A percentile compares a stretch with the other conserved stretches of the same genome.
Evolutionary conservation across 2,888 invertebrate genomes (phyloP).

Genomic region (Synanthedon andrenaeformis): DNA sequence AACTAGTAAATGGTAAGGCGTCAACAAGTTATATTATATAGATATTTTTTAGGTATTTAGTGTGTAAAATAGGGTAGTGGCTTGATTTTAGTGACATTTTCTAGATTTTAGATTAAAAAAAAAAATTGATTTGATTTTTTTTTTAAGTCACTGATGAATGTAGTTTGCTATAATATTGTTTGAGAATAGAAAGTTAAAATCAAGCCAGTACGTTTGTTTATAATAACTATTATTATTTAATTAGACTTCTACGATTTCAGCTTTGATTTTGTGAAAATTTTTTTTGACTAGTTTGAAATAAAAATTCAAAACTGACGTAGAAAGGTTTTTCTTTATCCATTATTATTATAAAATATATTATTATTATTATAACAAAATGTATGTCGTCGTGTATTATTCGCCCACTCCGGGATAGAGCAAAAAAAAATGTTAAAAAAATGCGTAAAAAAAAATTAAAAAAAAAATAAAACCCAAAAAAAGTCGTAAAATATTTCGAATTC

Average conservation of each 20-base stretch:
- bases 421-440: slow-evolving; percentile 24
- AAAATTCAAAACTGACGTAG: slow-evolving; percentile 34
- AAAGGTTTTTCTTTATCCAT: slow-evolving; percentile 29
- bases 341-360: slow-evolving; percentile 30
- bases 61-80: background rate
- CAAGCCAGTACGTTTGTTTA: too few species aligned
- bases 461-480: slow-evolving; percentile 16
- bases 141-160: too few species aligned
- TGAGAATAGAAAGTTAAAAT: too few species aligned
- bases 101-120: background rate
- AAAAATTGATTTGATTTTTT: background rate
- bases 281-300: slow-evolving; percentile 2
- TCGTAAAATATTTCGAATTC: slow-evolving; percentile 35
- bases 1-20: slow-evolving; percentile 19
- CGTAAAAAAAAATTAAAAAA: slow-evolving; percentile 15
- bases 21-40: slow-evolving; percentile 23
- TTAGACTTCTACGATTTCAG: slow-evolving; percentile 42
- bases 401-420: slow-evolving; percentile 57
- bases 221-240: too few species aligned
- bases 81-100: background rate
- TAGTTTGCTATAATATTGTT: too few species aligned
- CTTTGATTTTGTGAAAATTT: slow-evolving; percentile 26
- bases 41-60: slow-evolving; percentile 1
- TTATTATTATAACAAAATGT: slow-evolving; percentile 25
- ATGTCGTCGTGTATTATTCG: slow-evolving; percentile 59